Evolutionary conservation across 2,888 invertebrate species (phyloP), one percentile per base, ranked within the genome.

Genomic region (Pollenia labialis): DNA sequence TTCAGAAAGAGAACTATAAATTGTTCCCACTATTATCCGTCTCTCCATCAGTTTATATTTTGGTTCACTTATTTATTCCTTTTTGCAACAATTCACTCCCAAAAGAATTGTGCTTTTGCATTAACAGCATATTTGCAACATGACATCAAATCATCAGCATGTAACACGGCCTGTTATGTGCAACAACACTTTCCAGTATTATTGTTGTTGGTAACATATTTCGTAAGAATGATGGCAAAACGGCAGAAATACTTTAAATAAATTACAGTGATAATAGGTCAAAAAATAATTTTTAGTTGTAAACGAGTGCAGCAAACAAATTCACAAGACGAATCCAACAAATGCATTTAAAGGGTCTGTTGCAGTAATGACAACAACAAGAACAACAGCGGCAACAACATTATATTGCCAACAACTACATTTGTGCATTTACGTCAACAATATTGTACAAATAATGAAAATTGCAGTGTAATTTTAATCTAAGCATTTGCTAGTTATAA

Each of bases 211-310:
- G 44, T 44, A 62, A 82, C 75, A 80, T 64, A 64, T 85, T 79
- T 85, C 77, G 16, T 44, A 84, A 69, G 69, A 75, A 62, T 52
- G 58, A 50, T 40, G 56, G 56, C 7, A 18, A 50, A 52, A 44
- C 42, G 58, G 7, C 42, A 62, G 50, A 84, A 85, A 81, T 74
- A 72, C 68, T 84, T 87, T 69, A 87, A 87, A 87, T 87, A 87
- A 87, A 87, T 87, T 87, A 87, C 77, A 32, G 87, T 75, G 87
- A 87, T 87, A 87, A 87, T 87, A 76, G 87, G 87, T 87, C 87
- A 87, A 77, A 74, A 64, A 81, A 84, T 81, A 81, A 74, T 87
- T 87, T 81, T 68, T 62, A 42, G 60, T 69, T 82, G 79, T 64
- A 74, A 81, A 80, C 44, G 82, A 76, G 62, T 60, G 50, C 52